phyloP scores from a whole-genome alignment of 2,113 vertebrate genomes.

The Struthidea cinerea region DNA sequence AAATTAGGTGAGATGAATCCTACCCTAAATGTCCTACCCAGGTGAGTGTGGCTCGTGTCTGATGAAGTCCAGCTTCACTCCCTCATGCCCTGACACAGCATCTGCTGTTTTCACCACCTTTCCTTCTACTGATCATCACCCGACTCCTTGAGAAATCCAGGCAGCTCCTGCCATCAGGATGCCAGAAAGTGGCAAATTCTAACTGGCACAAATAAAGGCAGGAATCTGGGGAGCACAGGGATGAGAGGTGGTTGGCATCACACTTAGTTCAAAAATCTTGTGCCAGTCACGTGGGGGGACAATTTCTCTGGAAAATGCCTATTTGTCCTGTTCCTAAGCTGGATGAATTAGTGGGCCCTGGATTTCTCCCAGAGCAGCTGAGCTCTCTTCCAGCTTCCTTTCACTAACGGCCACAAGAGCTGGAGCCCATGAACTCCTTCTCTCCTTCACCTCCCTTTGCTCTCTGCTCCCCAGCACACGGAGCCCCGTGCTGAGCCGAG shows the following conservation, averaged over 20 bases:
- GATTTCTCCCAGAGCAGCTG: not conserved
- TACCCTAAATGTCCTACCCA: not conserved
- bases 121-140: fast-evolving
- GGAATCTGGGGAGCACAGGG: not conserved
- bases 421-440: not conserved
- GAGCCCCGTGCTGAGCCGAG: not conserved
- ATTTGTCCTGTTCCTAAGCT: not conserved
- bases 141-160: not conserved
- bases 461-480: not conserved
- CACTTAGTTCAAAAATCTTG: not conserved
- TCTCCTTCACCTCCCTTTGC: not conserved
- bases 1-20: not conserved
- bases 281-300: fast-evolving
- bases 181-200: not conserved
- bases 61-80: not conserved
- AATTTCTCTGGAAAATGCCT: not conserved
- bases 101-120: not conserved
- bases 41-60: fast-evolving
- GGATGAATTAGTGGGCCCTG: not conserved
- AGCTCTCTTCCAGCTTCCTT: not conserved
- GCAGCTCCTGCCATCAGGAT: not conserved
- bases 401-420: not conserved
- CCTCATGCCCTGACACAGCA: not conserved
- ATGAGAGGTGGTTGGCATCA: not conserved
- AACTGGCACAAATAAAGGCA: not conserved